Conservation (phyloP, 2,888 invertebrate species). For the Odontomyia ornata region DNA sequence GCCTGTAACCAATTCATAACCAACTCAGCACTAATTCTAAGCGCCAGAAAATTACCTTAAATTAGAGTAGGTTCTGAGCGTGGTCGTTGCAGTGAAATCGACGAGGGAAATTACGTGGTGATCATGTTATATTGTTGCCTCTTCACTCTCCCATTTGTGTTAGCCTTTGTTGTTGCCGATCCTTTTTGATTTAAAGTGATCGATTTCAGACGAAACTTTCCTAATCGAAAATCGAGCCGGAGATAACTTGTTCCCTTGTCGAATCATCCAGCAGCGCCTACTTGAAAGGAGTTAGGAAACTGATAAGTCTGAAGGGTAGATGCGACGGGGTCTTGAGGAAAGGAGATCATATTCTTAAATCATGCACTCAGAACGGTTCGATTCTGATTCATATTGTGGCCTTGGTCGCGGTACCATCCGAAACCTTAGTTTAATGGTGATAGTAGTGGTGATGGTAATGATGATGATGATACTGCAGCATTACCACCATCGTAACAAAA, state of each 20-base stretch:
- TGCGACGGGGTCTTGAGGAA: not conserved
- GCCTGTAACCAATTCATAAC: not conserved
- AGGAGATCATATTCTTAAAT: constrained; percentile 30
- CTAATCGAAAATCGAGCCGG: constrained; percentile 4
- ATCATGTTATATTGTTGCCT: not conserved
- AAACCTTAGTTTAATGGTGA: not conserved
- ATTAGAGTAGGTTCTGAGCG: not conserved
- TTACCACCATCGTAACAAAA: not conserved
- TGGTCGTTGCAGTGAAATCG: no score
- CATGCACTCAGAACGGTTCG: constrained; percentile 16
- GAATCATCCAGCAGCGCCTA: not conserved
- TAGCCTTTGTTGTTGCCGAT: constrained; percentile 7
- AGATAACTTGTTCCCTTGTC: not conserved
- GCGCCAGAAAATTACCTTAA: constrained; percentile 39
- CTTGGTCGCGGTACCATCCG: not conserved
- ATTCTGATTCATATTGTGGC: not conserved
- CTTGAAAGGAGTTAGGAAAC: not conserved
- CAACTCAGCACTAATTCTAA: constrained; percentile 30
- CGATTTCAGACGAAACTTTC: constrained; percentile 10
- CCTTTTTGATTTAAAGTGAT: not conserved
- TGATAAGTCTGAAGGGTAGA: not conserved
- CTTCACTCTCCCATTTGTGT: not conserved
- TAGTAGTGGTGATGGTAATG: not conserved
- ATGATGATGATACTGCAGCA: not conserved
- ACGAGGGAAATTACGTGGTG: not conserved